Percentiles rank a stretch among this genome's conserved stretches.
These are phyloP conservation scores for Potamarius usumacintae DNA, from an alignment of 2,113 vertebrate genomes.

Conservation along the genomic window DNA sequence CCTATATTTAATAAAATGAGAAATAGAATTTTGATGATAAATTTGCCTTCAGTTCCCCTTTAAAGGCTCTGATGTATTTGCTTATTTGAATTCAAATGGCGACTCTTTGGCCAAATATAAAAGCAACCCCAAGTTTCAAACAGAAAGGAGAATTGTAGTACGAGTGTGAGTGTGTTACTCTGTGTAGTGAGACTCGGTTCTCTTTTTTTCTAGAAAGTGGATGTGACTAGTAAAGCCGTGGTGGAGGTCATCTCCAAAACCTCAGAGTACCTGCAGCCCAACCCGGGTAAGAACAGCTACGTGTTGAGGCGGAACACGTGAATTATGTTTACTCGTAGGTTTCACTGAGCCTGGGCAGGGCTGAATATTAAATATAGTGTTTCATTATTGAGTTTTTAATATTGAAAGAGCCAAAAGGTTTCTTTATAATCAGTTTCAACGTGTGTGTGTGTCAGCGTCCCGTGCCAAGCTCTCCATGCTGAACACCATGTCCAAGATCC, in stretches of 20 bases:
- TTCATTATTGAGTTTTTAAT: background rate
- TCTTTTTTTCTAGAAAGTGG: slow-evolving; percentile 83
- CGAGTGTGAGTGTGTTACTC: background rate
- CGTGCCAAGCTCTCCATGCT: slow-evolving; percentile 96
- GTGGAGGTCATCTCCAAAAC: slow-evolving; percentile 92
- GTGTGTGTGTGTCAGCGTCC: slow-evolving; percentile 76
- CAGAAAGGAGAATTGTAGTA: background rate
- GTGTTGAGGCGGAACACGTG: background rate
- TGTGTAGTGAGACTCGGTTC: slow-evolving; percentile 1
- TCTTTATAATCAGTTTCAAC: background rate
- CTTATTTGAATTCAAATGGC: too few relatives aligned
- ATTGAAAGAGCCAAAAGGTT: background rate
- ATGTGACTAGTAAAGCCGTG: slow-evolving; percentile 95
- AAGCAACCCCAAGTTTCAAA: background rate
- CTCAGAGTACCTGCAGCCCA: slow-evolving; percentile 96
- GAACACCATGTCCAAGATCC: slow-evolving; percentile 97
- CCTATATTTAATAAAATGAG: too few relatives aligned
- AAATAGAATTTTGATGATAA: too few relatives aligned
- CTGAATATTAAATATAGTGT: background rate
- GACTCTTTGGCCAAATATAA: background rate
- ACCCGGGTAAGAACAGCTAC: slow-evolving; percentile 82
- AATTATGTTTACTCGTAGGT: background rate
- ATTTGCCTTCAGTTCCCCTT: too few relatives aligned
- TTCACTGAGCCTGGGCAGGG: background rate
- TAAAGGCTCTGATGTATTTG: too few relatives aligned